Evolutionary conservation across 2,797 vertebrate species (phyloP).

Genomic region (Lerista edwardsae): DNA sequence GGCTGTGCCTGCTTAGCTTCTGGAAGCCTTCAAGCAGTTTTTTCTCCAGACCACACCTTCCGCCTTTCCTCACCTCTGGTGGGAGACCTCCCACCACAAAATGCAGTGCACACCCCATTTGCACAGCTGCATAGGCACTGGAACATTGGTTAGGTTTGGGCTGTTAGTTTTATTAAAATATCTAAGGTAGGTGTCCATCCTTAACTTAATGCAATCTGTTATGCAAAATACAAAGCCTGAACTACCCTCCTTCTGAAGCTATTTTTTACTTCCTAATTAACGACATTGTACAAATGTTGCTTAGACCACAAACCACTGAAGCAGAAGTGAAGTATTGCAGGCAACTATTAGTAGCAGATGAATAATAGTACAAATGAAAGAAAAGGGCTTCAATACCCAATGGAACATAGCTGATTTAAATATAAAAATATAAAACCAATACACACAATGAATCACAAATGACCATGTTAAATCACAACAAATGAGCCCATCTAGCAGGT

Average conservation of each 20-base stretch:
- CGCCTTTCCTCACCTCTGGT: no score
- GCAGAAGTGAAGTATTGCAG: neutral
- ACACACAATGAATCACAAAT: no score
- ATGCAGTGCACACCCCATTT: no score
- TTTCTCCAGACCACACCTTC: no score
- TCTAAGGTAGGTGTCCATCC: neutral
- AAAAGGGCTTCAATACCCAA: neutral
- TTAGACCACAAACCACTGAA: neutral
- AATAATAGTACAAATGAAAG: neutral
- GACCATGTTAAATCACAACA: no score
- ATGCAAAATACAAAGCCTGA: neutral
- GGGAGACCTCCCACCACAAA: no score
- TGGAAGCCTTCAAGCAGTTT: no score
- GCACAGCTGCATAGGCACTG: no score
- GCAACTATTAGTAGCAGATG: accelerated
- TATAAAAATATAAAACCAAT: neutral
- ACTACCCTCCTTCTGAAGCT: neutral
- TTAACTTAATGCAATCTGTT: neutral
- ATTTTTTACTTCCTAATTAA: slow-evolving; percentile 9
- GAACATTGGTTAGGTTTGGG: no score
- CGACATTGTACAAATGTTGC: slow-evolving; percentile 12
- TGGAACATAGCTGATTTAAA: no score
- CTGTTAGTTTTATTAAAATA: no score
- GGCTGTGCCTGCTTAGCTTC: no score
- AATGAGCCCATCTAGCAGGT: neutral